phyloP scores from a whole-genome alignment of 2,888 invertebrate species.

The Chesias legatella region DNA sequence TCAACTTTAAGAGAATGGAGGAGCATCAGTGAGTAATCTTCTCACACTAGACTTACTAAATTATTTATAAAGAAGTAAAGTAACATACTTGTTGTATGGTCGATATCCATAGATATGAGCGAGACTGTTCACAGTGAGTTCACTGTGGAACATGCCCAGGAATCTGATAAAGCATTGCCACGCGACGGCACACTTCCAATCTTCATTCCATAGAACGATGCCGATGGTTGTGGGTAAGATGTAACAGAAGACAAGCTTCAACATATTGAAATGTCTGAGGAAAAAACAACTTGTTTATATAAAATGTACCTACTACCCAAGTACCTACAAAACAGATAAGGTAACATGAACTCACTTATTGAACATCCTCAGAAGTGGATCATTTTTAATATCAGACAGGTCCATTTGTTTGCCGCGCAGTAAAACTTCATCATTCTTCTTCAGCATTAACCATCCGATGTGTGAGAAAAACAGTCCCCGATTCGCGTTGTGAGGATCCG shows the following conservation, averaged over 20 bases:
- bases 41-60: too few species aligned
- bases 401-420: constrained; percentile 88
- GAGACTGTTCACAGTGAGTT: constrained; percentile 93
- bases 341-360: constrained; percentile 79
- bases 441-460: constrained; percentile 91
- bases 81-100: constrained; percentile 68
- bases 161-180: constrained; percentile 88
- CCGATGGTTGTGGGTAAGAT: constrained; percentile 86
- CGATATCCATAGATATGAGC: constrained; percentile 87
- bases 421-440: constrained; percentile 90
- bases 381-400: constrained; percentile 86
- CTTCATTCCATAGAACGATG: constrained; percentile 86
- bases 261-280: constrained; percentile 82
- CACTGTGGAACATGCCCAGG: constrained; percentile 88
- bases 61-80: neutral
- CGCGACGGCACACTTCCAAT: constrained; percentile 83
- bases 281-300: neutral
- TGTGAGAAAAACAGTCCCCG: constrained; percentile 95
- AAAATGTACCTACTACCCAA: neutral
- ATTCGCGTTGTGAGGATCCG: constrained; percentile 91
- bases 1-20: too few species aligned
- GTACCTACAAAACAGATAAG: neutral
- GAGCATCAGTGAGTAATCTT: too few species aligned
- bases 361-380: constrained; percentile 87
- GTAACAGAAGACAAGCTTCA: constrained; percentile 87